These are phyloP conservation scores for Lutraria lutraria DNA, from an alignment of 2,888 invertebrate species.

Conservation along the genomic window DNA sequence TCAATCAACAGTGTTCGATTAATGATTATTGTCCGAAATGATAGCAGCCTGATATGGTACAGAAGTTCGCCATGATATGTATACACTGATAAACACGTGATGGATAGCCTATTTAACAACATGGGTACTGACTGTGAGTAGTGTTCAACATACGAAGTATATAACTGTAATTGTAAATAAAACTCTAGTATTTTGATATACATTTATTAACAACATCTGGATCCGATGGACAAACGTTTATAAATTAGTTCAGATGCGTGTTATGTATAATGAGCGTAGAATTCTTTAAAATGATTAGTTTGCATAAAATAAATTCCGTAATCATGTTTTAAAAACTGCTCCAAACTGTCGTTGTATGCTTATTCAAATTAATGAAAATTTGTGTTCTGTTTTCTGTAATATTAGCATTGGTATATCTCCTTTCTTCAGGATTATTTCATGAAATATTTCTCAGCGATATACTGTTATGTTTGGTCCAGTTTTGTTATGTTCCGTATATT, in stretches of 20 bases:
- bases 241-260: not conserved
- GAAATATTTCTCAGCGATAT: no score
- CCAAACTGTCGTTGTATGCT: no score
- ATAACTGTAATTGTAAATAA: slow-evolving; percentile 10
- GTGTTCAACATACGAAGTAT: not conserved
- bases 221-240: not conserved
- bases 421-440: no score
- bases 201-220: not conserved
- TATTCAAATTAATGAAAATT: no score
- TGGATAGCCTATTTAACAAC: slow-evolving; percentile 55
- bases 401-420: no score
- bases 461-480: no score
- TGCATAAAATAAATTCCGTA: not conserved
- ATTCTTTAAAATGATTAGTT: not conserved
- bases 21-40: slow-evolving; percentile 47
- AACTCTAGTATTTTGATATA: not conserved
- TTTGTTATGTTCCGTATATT: no score
- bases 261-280: not conserved
- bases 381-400: no score
- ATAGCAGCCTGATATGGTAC: slow-evolving; percentile 30
- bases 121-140: slow-evolving; percentile 20
- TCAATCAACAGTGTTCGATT: slow-evolving; percentile 50
- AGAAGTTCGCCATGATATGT: not conserved
- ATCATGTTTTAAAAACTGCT: no score
- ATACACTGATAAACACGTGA: slow-evolving; percentile 42